Percentiles rank a stretch among this genome's conserved stretches.
Conservation (phyloP, 1,140 invertebrate genomes). For the Drosophila lacteicornis region DNA sequence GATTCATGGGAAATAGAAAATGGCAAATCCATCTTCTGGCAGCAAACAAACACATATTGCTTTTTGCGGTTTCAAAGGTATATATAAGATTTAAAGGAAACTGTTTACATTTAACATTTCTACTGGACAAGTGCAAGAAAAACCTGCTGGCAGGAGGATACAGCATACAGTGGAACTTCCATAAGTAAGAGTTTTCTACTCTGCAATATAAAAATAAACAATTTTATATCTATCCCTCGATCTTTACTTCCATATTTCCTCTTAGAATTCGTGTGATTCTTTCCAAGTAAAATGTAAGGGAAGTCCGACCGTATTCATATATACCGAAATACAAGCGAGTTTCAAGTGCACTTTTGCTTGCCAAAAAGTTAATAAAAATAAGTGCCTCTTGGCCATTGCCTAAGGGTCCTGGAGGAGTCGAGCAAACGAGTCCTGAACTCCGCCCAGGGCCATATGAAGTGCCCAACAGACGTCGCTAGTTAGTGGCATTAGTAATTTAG, state of each 20-base stretch:
- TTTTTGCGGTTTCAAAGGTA: neutral
- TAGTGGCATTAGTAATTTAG: conserved; percentile 70
- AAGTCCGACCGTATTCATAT: conserved; percentile 19
- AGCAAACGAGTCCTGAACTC: conserved; percentile 32
- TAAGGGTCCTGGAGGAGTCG: conserved; percentile 45
- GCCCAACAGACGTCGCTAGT: conserved; percentile 49
- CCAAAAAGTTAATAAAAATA: conserved; percentile 81
- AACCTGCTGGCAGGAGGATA: conserved; percentile 7
- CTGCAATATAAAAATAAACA: neutral
- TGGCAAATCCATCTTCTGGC: conserved; percentile 10
- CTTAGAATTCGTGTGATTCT: neutral
- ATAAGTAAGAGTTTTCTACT: neutral
- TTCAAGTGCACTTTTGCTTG: conserved; percentile 76
- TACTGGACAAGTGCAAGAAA: conserved; percentile 16
- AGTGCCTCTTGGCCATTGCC: conserved; percentile 73
- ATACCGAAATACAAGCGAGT: conserved; percentile 46
- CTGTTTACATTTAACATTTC: conserved; percentile 49
- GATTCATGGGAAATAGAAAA: conserved; percentile 1
- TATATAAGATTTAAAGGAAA: neutral
- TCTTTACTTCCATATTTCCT: neutral
- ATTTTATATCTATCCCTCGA: too few species aligned
- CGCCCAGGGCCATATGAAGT: conserved; percentile 32
- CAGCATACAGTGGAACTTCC: neutral
- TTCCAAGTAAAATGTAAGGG: too few species aligned
- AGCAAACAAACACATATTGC: conserved; percentile 9